Evolutionary conservation across 2,888 invertebrate genomes (phyloP).

Genomic region (Trichopria drosophilae): DNA sequence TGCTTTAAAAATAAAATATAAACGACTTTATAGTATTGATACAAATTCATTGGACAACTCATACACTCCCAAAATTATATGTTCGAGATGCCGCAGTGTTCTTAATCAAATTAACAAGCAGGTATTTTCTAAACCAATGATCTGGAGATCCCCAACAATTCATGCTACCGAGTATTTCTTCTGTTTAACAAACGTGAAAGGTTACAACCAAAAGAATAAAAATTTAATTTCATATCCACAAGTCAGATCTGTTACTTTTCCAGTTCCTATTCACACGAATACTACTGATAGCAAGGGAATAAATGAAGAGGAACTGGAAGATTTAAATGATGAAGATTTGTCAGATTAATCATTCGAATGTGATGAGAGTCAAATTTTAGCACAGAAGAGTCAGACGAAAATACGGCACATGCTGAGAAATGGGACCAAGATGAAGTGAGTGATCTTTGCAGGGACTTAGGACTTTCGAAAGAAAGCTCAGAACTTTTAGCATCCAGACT

Average conservation of each 20-base stretch:
- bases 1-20: not conserved
- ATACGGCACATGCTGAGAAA: no score
- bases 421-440: not conserved
- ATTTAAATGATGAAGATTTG: no score
- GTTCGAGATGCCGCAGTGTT: no score
- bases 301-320: no score
- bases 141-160: not conserved
- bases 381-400: no score
- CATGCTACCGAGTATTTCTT: not conserved
- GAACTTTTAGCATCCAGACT: not conserved
- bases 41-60: not conserved
- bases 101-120: not conserved
- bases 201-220: not conserved
- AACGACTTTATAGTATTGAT: not conserved
- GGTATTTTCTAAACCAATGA: no score
- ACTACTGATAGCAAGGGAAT: no score
- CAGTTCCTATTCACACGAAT: no score
- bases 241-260: slow-evolving; percentile 3
- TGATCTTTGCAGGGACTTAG: not conserved
- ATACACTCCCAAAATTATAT: not conserved
- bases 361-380: no score
- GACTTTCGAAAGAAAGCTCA: not conserved
- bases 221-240: not conserved
- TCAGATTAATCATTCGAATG: no score
- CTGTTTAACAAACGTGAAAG: not conserved